phyloP scores from a whole-genome alignment of 2,797 vertebrate genomes.

The Crypturellus tataupa region DNA sequence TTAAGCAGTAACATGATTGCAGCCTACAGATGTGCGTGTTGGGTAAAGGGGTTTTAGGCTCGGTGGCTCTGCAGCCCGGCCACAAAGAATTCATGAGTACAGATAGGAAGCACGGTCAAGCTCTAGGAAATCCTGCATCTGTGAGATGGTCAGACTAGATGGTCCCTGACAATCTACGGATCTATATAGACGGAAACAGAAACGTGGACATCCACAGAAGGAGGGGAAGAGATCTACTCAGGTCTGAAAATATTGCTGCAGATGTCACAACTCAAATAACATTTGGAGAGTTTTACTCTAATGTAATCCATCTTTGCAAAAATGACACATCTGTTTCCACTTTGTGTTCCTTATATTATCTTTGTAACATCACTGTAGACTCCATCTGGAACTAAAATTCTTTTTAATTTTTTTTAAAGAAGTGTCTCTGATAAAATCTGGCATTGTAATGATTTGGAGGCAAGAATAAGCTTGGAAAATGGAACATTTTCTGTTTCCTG shows the following conservation, averaged over 20 bases:
- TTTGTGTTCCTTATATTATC: constrained; percentile 69
- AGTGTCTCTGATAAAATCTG: constrained; percentile 57
- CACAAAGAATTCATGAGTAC: background rate
- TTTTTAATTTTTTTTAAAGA: constrained; percentile 57
- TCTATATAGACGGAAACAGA: background rate
- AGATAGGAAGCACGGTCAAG: background rate
- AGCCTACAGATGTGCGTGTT: background rate
- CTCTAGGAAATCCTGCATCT: background rate
- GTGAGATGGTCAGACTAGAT: background rate
- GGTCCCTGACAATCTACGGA: background rate
- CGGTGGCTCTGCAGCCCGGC: background rate
- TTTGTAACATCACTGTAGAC: constrained; percentile 63
- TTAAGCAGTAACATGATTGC: background rate
- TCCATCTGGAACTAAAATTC: constrained; percentile 66
- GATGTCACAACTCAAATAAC: constrained; percentile 56
- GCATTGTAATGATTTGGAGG: constrained; percentile 54
- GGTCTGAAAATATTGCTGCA: constrained; percentile 40
- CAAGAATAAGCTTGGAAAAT: constrained; percentile 48
- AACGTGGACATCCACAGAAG: background rate
- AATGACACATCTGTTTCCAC: constrained; percentile 68
- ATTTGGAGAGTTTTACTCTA: constrained; percentile 56
- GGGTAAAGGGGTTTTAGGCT: background rate
- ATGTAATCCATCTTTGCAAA: constrained; percentile 63
- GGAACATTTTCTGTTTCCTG: constrained; percentile 68
- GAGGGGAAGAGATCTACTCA: background rate